Evolutionary conservation across 2,888 invertebrate species (phyloP), one percentile per base, ranked within the genome.

Genomic region (Morpho deidamia): DNA sequence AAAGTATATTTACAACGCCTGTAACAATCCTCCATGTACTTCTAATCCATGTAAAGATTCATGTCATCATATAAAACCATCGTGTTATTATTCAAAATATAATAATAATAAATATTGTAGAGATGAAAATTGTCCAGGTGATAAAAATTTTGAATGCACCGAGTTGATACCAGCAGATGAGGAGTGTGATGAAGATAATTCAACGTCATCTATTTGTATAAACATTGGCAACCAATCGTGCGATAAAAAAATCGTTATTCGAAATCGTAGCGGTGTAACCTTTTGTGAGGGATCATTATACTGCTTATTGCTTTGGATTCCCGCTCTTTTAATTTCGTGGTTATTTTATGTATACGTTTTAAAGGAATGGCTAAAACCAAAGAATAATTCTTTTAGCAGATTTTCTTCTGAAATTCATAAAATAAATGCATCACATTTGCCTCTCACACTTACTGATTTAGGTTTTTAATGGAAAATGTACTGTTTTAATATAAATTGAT

Each of bases 271-370:
- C 10, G 66, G 68, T 10, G 66, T 79, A 60, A 67, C 71, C 11
- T 76, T 74, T 51, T 66, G 70, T 11, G 71, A 80, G 65, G 79
- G 78, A 0, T 71, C 67, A 47, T 34, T 79, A 2, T 81, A 75
- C 59, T 83, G 83, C 39, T 12, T 78, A 44, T 33, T 81, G 7
- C 58, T 83, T 10, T 81, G 78, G 76, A 74, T 82, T 39, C 81
- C 82, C 38, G 61, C 81, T 2, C 5, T 72, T 11, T 51, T 76
- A n/a, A 64, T 83, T 44, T 53, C 65, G 2, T 64, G 63, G 55
- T 60, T 80, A 1, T 74, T 82, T 11, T 80, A 77, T 38, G 56
- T 61, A n/a, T 71, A 69, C 41, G 69, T 80, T 14, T 53, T 80
- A 23, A 71, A 67, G 61, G 72, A 74, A 42, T 52, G 53, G 7